Evolutionary conservation across 2,888 invertebrate species (phyloP).

Genomic region (Tenthredo amoena): DNA sequence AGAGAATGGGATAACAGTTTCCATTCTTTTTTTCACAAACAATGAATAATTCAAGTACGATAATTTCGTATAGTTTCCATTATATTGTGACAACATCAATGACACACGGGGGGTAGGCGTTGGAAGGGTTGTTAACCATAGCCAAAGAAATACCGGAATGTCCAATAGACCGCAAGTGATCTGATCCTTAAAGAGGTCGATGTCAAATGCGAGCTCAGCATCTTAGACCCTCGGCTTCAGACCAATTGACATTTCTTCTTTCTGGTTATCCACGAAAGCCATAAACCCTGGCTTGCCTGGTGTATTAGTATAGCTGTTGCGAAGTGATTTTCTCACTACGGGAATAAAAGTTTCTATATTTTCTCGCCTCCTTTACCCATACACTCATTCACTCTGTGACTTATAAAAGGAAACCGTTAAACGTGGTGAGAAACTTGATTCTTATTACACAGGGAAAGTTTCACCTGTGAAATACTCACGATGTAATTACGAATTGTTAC

Average conservation of each 20-base stretch:
- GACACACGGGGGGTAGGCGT: neutral
- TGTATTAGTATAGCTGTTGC: neutral
- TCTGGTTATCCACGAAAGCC: constrained; percentile 8
- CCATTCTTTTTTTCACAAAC: neutral
- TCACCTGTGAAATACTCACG: neutral
- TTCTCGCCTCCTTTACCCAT: neutral
- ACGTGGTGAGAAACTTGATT: neutral
- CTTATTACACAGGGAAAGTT: neutral
- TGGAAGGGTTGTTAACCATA: neutral
- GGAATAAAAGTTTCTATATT: neutral
- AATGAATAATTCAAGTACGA: neutral
- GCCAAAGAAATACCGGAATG: neutral
- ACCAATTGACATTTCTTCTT: constrained; percentile 40
- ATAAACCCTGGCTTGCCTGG: neutral
- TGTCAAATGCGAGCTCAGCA: neutral
- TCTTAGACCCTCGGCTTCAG: constrained; percentile 7
- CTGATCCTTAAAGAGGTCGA: constrained; percentile 9
- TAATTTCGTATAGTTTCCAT: neutral
- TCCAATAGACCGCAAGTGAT: constrained; percentile 22
- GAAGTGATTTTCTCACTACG: neutral
- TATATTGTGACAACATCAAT: neutral
- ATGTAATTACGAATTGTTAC: neutral
- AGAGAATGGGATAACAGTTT: neutral
- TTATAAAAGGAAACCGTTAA: neutral
- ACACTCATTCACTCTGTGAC: neutral